phyloP scores from a whole-genome alignment of 2,797 vertebrate species.

The Knipowitschia caucasica region DNA sequence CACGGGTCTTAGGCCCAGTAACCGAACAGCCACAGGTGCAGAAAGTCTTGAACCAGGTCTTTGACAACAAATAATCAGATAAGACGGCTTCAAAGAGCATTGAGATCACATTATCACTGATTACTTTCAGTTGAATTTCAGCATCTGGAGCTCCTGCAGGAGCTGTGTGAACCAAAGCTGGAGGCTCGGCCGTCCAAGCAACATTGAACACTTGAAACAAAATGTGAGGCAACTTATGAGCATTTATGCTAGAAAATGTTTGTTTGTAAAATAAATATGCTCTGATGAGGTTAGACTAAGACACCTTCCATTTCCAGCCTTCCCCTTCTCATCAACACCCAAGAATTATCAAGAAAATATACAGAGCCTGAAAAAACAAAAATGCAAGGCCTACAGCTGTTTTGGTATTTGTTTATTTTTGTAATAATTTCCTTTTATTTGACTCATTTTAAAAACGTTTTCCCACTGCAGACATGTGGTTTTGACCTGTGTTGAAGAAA shows the following conservation, averaged over 20 bases:
- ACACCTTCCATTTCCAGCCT: not conserved
- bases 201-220: not conserved
- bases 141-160: not conserved
- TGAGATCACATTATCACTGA: conserved; percentile 16
- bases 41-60: conserved; percentile 25
- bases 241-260: not conserved
- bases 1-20: conserved; percentile 56
- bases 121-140: conserved; percentile 17
- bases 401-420: too few species aligned
- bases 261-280: conserved; percentile 1
- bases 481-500: too few species aligned
- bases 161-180: not conserved
- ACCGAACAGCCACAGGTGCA: conserved; percentile 47
- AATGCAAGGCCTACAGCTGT: not conserved
- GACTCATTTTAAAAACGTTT: too few species aligned
- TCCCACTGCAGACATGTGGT: too few species aligned
- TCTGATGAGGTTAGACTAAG: not conserved
- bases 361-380: not conserved
- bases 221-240: not conserved
- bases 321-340: not conserved
- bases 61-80: conserved; percentile 42
- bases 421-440: too few species aligned
- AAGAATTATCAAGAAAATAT: not conserved
- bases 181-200: not conserved
- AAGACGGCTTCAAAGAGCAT: conserved; percentile 14